Evolutionary conservation across 2,113 vertebrate species (phyloP).

Genomic region (Rattus rattus): DNA sequence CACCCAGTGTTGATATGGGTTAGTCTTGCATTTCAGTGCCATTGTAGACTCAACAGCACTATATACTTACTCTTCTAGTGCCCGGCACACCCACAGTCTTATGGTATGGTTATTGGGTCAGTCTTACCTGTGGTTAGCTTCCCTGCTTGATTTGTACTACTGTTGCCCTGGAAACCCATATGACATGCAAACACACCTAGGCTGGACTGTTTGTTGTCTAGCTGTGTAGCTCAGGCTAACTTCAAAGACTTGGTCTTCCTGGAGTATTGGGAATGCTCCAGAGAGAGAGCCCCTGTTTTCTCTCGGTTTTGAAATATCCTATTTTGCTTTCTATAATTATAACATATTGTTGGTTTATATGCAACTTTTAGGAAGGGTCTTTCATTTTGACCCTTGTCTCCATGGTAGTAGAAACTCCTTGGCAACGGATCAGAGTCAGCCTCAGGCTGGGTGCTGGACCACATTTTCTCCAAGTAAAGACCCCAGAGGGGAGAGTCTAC

Average conservation of each 20-base stretch:
- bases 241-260: neutral
- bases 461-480: neutral
- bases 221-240: neutral
- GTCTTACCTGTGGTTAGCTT: neutral
- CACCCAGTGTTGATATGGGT: neutral
- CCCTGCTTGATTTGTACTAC: neutral
- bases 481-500: neutral
- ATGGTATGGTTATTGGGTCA: neutral
- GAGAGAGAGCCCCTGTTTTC: neutral
- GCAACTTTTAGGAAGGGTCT: neutral
- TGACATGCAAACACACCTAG: neutral
- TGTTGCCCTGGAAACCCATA: neutral
- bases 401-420: slow-evolving; percentile 4
- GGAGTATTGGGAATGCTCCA: too few relatives aligned
- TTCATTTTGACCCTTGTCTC: neutral
- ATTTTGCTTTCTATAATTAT: slow-evolving; percentile 36
- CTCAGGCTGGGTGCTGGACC: neutral
- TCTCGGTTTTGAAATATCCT: neutral
- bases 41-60: neutral
- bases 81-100: neutral
- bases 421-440: neutral
- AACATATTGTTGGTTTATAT: neutral
- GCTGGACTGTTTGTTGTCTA: neutral
- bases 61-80: neutral
- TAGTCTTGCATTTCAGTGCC: neutral